A percentile compares a stretch with the other conserved stretches of the same genome.
phyloP scores from a whole-genome alignment of 2,113 vertebrate genomes.

The Panurus biarmicus region DNA sequence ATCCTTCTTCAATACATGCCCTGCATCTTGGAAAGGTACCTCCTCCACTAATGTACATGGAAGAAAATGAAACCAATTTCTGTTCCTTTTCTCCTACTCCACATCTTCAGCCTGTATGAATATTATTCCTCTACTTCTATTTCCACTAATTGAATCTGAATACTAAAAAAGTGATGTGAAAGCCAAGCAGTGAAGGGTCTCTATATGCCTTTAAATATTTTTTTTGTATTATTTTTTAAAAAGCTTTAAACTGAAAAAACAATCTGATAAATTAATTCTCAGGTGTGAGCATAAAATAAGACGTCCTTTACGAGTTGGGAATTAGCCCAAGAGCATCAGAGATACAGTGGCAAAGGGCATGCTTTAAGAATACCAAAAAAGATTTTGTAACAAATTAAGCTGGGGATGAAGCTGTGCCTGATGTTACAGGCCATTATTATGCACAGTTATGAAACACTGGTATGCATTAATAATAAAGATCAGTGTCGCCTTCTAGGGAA shows the following conservation, averaged over 20 bases:
- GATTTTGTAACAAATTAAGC: conserved; percentile 77
- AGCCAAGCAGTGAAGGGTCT: conserved; percentile 10
- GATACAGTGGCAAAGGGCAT: conserved; percentile 63
- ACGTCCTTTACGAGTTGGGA: conserved; percentile 56
- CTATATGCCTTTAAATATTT: neutral
- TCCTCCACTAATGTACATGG: neutral
- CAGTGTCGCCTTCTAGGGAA: conserved; percentile 75
- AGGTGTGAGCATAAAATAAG: conserved; percentile 66
- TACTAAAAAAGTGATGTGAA: conserved; percentile 2
- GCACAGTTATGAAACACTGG: conserved; percentile 63
- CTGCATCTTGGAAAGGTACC: neutral
- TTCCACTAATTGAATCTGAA: conserved; percentile 32
- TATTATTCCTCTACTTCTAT: neutral
- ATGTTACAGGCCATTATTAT: conserved; percentile 72
- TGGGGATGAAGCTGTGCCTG: conserved; percentile 62
- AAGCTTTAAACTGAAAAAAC: conserved; percentile 58
- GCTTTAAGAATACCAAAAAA: conserved; percentile 71
- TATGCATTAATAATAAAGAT: conserved; percentile 82
- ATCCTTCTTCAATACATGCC: neutral
- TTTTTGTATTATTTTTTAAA: neutral
- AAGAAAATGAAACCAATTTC: neutral
- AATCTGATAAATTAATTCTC: conserved; percentile 75
- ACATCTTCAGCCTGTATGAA: neutral
- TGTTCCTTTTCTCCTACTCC: neutral
- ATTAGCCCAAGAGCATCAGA: conserved; percentile 60